Base-by-base conservation (phyloP, 2,888 invertebrate genomes). In the Nymphalis polychloros region DNA sequence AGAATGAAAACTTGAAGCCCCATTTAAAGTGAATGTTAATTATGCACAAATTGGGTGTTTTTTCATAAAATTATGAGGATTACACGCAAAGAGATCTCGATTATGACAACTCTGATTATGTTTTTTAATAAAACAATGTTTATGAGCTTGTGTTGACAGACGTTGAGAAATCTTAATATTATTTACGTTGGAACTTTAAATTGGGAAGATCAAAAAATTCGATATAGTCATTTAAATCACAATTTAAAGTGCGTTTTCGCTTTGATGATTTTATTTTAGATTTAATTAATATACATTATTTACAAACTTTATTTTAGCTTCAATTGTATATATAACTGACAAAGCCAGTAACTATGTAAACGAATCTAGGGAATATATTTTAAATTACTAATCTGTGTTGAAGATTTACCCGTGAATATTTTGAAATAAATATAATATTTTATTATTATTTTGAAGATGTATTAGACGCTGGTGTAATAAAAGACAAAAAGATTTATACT, bases 21-120 rank as follows among this genome's bases (percentile, higher is more conserved):
- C 72, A 67, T 75, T 75, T 74, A 75, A 41, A 73, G 67, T 65
- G 73, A 75, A 76, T 75, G 81, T 78, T 82, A 85, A 85, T 84
- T 84, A 81, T 77, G 79, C 74, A 72, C 71, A 63, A 84, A 82
- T 80, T 82, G 80, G 77, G 73, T 74, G 78, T 78, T 80, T 73
- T 41, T 74, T 71, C 60, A 68, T 67, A 31, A 73, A 75, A 71
- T 69, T 76, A 72, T 69, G 67, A 50, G 57, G 23, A 48, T 57
- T 50, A 48, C 53, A 50, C 64, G 46, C 48, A 53, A 35, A 64
- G 57, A 67, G 69, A 71, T 70, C 76, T 71, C 68, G 77, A 75
- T 78, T 79, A 78, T 78, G 77, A 80, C 73, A 74, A 71, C 63
- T 64, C 57, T 62, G 68, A 70, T 77, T 72, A 75, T 71, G 71